These are phyloP conservation scores for Fregetta grallaria DNA, from an alignment of 2,113 vertebrate genomes.

Conservation along the genomic window DNA sequence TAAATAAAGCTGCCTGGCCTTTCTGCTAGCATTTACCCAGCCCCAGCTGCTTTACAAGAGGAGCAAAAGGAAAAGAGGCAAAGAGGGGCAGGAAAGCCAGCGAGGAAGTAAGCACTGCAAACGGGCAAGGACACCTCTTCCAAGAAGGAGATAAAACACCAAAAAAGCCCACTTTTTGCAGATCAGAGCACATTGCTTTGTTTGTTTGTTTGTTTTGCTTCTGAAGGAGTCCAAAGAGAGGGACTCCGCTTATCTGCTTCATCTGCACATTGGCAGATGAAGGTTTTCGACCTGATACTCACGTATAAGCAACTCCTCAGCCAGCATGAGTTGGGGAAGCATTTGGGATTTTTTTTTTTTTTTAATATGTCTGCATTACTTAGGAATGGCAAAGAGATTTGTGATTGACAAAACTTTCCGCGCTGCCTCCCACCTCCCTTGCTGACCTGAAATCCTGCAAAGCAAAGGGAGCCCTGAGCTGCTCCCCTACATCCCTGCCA, in stretches of 20 bases:
- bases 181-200: neutral
- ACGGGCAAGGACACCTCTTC: neutral
- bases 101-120: neutral
- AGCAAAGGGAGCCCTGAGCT: neutral
- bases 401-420: neutral
- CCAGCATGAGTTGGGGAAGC: fast-evolving
- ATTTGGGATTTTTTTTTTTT: neutral
- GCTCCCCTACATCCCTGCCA: neutral
- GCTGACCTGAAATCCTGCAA: neutral
- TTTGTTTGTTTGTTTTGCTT: neutral
- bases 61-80: neutral
- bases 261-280: neutral
- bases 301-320: neutral
- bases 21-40: neutral
- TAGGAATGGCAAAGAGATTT: neutral
- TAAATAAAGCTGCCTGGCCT: neutral
- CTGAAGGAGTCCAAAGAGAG: neutral
- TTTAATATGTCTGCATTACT: neutral
- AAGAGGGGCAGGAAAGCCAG: neutral
- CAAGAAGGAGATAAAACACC: neutral
- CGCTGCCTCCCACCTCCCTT: neutral
- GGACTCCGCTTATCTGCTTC: neutral
- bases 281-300: neutral
- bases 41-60: neutral
- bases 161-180: neutral